Conservation (phyloP, 2,113 vertebrate genomes). For the Alosa alosa region DNA sequence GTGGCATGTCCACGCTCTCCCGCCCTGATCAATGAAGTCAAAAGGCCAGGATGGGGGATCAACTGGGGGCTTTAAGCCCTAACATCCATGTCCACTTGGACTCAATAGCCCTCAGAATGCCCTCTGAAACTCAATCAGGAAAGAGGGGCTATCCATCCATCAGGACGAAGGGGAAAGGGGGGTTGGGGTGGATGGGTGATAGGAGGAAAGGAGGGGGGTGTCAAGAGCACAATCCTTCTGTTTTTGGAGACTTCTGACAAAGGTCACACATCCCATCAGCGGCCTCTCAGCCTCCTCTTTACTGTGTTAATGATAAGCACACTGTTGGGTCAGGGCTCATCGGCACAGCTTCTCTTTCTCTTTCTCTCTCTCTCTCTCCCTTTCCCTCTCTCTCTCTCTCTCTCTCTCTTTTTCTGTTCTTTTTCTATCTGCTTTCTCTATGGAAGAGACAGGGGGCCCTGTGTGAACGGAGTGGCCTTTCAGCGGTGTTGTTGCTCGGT, state of each 20-base stretch:
- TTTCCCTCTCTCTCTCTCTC: background rate
- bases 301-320: conserved; percentile 8
- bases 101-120: conserved; percentile 54
- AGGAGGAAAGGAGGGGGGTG: background rate
- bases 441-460: conserved; percentile 31
- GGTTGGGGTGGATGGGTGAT: background rate
- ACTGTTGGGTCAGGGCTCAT: background rate
- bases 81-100: conserved; percentile 44
- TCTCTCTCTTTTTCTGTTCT: background rate
- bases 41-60: conserved; percentile 31
- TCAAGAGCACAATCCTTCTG: background rate
- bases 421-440: background rate
- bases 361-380: background rate
- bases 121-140: conserved; percentile 57
- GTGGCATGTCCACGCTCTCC: conserved; percentile 20
- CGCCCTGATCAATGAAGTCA: conserved; percentile 43
- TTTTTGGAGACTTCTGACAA: conserved; percentile 14
- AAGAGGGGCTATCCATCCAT: conserved; percentile 46
- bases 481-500: conserved; percentile 46
- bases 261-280: conserved; percentile 5
- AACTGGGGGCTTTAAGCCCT: conserved; percentile 43
- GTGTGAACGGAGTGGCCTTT: conserved; percentile 51
- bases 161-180: conserved; percentile 42
- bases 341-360: conserved; percentile 28
- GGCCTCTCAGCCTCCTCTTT: background rate